A percentile compares a stretch with the other conserved stretches of the same genome.
Conservation (phyloP, 2,797 vertebrate genomes). For the Pelochelys cantorii region DNA sequence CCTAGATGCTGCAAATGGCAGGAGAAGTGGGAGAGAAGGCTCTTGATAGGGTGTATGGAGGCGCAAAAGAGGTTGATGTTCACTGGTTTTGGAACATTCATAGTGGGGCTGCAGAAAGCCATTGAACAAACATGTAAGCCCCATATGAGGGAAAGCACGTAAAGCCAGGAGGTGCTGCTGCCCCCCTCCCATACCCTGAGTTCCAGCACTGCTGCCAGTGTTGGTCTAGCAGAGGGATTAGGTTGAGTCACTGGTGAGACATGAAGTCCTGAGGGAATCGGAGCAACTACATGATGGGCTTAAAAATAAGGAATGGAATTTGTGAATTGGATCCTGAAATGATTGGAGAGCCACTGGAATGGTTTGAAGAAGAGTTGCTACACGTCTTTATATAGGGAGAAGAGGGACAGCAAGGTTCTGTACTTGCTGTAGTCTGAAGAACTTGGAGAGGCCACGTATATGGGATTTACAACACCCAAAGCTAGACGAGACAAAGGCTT, state of each 20-base stretch:
- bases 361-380: constrained; percentile 11
- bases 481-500: background rate
- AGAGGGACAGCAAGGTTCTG: background rate
- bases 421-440: background rate
- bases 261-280: background rate
- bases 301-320: constrained; percentile 42
- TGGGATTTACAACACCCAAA: background rate
- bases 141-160: too few relatives aligned
- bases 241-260: background rate
- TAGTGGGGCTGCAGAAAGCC: too few relatives aligned
- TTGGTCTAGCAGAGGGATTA: background rate
- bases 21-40: background rate
- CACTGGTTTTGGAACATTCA: too few relatives aligned
- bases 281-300: constrained; percentile 21
- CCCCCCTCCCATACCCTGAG: too few relatives aligned
- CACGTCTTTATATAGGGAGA: background rate
- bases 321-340: constrained; percentile 29
- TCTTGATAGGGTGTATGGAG: constrained; percentile 15
- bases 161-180: too few relatives aligned
- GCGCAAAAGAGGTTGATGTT: background rate
- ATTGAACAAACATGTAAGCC: too few relatives aligned
- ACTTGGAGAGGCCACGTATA: background rate
- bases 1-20: constrained; percentile 28
- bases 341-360: constrained; percentile 13
- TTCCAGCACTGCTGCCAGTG: background rate